Base-by-base conservation (phyloP, 2,113 vertebrate species). In the Gorsachius goisagi region DNA sequence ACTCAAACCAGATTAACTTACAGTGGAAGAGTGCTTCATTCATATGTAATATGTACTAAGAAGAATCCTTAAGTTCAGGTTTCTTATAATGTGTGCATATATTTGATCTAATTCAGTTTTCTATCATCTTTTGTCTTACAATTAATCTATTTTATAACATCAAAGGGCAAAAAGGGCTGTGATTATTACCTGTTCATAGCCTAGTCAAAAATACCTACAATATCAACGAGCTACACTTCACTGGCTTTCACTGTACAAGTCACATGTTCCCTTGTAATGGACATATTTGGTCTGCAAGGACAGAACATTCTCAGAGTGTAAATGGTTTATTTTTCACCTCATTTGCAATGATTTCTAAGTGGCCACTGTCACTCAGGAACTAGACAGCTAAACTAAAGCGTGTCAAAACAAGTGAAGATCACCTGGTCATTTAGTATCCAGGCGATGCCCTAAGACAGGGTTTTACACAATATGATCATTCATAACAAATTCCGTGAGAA, bases 391-490 rank as follows among this genome's bases (percentile, higher is more conserved):
- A 96, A 94, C 2, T 49, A 41, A 82, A 90, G 37, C 23, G 49
- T 88, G 93, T 96, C 95, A 97, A 92, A 98, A 94, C 21, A 92
- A 85, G 28, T 83, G 72, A 88, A 53, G 59, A 84, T 96, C 76
- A 56, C 55, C 35, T 15, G 66, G 76, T 93, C 30, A 35, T 20
- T 20, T 89, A 67, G 59, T 77, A 52, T 90, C 45, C 69, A 85
- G 88, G 55, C 53, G 55, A 13, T 79, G 82, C 49, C 68, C 52
- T 66, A 71, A 80, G 56, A 92, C 39, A 77, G 11, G 28, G 22
- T 8, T 92, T 95, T 86, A 71, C 52, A 16, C 41, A 71, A 18
- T 79, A 83, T 37, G 53, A 59, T 60, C 23, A 4, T 91, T 93
- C 95, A 59, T 85, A 88, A 83, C 47, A 80, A 93, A 94, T 87